These are phyloP conservation scores for Pterobdella sp. DNA, from an alignment of 2,888 invertebrate species.

Conservation along the genomic window DNA sequence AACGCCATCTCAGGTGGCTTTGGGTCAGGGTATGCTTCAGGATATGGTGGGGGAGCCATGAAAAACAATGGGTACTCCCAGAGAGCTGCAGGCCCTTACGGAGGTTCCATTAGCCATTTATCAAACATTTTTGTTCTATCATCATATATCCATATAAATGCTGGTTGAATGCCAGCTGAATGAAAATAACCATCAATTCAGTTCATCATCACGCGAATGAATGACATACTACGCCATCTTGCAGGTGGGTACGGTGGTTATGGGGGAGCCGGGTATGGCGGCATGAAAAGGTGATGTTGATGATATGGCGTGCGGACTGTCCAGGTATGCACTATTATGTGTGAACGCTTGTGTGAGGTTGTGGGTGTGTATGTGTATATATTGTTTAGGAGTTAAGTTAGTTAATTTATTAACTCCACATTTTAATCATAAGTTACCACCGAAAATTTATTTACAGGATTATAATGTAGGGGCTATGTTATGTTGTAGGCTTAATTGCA, in stretches of 20 bases:
- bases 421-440: neutral
- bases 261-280: neutral
- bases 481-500: constrained; percentile 1
- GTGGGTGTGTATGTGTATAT: neutral
- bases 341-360: neutral
- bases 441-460: constrained; percentile 12
- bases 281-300: constrained; percentile 10
- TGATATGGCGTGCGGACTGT: neutral
- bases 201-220: constrained; percentile 7
- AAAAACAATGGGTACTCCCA: constrained; percentile 30
- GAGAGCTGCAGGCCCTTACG: constrained; percentile 31
- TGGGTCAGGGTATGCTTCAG: constrained; percentile 31
- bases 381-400: neutral
- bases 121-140: neutral
- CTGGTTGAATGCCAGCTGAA: too few relatives aligned
- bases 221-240: neutral
- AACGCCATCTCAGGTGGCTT: constrained; percentile 25
- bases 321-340: constrained; percentile 8
- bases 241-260: constrained; percentile 9
- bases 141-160: too few relatives aligned
- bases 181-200: neutral
- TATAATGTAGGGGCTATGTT: neutral
- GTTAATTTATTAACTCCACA: neutral
- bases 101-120: constrained; percentile 22
- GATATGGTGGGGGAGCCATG: constrained; percentile 33